Percentiles rank a stretch among this genome's conserved stretches.
Conservation (phyloP, 2,888 invertebrate species). For the Caenorhabditis sp. region DNA sequence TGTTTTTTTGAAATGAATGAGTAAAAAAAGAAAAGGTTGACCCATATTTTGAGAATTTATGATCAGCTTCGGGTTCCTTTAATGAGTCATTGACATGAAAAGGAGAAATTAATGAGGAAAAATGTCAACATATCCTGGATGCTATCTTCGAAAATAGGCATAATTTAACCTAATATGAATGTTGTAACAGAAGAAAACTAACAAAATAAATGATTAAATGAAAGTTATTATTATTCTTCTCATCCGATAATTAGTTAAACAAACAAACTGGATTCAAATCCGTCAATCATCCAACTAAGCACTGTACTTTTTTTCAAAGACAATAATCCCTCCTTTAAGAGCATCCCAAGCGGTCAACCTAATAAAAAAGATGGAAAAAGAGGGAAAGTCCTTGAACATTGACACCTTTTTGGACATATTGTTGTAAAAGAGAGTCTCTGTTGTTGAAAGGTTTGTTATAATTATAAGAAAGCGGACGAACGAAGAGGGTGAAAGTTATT, state of each 20-base stretch:
- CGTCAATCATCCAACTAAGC: too few relatives aligned
- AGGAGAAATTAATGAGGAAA: not conserved
- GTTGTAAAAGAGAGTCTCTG: not conserved
- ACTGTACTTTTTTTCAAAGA: not conserved
- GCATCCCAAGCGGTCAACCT: not conserved
- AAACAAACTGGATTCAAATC: too few relatives aligned
- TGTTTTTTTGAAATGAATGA: not conserved
- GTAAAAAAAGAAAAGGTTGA: not conserved
- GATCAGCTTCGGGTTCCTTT: not conserved
- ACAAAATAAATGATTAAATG: not conserved
- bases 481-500: not conserved
- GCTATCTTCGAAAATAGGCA: not conserved
- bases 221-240: not conserved
- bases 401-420: not conserved
- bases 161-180: too few relatives aligned
- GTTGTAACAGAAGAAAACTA: not conserved
- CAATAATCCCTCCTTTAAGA: not conserved
- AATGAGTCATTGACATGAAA: not conserved
- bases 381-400: not conserved
- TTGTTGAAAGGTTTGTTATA: not conserved
- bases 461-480: not conserved
- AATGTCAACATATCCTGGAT: not conserved
- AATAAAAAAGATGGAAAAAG: not conserved
- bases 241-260: not conserved
- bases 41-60: not conserved